Evolutionary conservation across 2,113 vertebrate genomes (phyloP), one percentile per base, ranked within the genome.

Genomic region (Perca fluviatilis): DNA sequence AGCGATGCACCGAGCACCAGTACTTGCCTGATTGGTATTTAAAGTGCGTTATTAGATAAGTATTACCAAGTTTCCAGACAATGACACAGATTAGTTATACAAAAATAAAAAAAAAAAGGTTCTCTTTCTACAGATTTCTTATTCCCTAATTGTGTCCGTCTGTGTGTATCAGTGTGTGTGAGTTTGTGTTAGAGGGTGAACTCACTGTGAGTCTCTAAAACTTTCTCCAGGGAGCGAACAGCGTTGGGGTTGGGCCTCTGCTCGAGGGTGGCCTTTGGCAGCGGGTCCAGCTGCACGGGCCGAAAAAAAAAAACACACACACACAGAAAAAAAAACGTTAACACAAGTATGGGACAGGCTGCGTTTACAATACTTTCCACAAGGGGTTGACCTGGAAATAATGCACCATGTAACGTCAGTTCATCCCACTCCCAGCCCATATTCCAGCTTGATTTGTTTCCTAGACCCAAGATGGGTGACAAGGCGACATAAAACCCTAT

Each of bases 161-260:
- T 5, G 25, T 25, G 27, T 61, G 27, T 54, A 0, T 58, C n/a
- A 53, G 73, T 23, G 33, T 13, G 27, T 25, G 0, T 23, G 8
- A 3, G 15, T 25, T 18, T 33, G 53, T 30, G 18, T 27, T 40
- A 40, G 40, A 23, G 61, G 25, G 5, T 36, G 0, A 23, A 93
- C 97, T 95, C 86, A 98, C 97, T 96, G 94, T 99, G 97, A 85
- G 95, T 98, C 93, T 97, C 96, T 21, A 99, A 94, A 64, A 98
- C 97, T 70, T 96, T 97, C 94, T 98, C 96, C 91, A 98, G 89
- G 0, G 97, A 97, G 77, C 94, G 93, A 54, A 97, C 96, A 0
- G 97, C 97, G 0, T 97, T 98, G 77, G 89, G 64, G 11, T 96
- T 98, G 25, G 97, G 97, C 88, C 96, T 97, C 86, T 97, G 96